Percentiles rank a stretch among this genome's conserved stretches.
These are phyloP conservation scores for Leptopilina clavipes DNA, from an alignment of 1,140 invertebrate genomes.

Conservation along the genomic window DNA sequence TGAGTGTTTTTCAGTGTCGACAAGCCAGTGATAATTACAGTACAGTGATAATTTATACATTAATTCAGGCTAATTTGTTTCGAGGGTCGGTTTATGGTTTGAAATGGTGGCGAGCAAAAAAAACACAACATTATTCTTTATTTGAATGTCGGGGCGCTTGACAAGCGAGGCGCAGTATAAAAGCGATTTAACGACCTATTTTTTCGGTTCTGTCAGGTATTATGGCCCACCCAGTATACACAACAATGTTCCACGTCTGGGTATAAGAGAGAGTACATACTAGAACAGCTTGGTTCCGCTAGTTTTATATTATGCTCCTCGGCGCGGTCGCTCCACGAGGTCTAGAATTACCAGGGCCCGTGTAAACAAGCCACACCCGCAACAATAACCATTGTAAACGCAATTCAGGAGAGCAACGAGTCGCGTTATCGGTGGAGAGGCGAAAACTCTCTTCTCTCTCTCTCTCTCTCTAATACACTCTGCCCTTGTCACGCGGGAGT, in stretches of 20 bases:
- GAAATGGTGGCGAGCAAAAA: neutral
- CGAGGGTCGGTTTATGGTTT: neutral
- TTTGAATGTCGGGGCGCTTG: neutral
- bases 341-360: constrained; percentile 46
- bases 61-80: constrained; percentile 12
- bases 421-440: constrained; percentile 46
- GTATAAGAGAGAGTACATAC: neutral
- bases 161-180: constrained; percentile 8
- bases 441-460: constrained; percentile 39
- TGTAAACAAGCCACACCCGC: constrained; percentile 50
- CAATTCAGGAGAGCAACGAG: constrained; percentile 51
- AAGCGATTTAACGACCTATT: constrained; percentile 17
- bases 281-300: constrained; percentile 25
- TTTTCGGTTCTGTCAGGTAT: neutral
- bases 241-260: neutral
- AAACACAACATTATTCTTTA: constrained; percentile 16
- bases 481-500: constrained; percentile 39
- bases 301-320: constrained; percentile 47
- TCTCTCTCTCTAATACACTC: neutral
- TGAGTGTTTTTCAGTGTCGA: neutral
- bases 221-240: constrained; percentile 20
- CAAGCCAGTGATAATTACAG: no score
- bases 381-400: constrained; percentile 51
- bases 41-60: neutral
- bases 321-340: constrained; percentile 40